Conservation (phyloP, 2,113 vertebrate species). For the Urocynchramus pylzowi region DNA sequence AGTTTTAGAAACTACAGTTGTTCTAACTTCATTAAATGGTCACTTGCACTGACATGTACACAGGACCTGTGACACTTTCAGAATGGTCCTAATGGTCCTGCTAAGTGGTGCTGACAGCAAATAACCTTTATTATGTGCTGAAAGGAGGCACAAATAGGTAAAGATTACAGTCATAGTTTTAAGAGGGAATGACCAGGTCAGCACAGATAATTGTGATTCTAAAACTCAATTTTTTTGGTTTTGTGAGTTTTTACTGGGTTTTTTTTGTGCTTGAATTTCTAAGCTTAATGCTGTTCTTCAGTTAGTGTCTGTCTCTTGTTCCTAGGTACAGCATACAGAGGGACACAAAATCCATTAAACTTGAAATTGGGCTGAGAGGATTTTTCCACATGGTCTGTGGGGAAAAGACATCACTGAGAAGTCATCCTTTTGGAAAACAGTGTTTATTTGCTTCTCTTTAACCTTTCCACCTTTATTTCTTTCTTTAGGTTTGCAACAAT, state of each 20-base stretch:
- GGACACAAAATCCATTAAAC: background rate
- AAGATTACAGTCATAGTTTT: background rate
- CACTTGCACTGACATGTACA: accelerated
- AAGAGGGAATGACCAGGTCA: background rate
- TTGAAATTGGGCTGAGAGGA: background rate
- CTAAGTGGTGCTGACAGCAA: background rate
- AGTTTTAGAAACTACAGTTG: background rate
- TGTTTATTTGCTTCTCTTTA: background rate
- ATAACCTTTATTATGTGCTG: background rate
- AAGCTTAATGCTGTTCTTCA: background rate
- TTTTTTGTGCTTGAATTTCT: background rate
- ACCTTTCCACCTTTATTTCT: background rate
- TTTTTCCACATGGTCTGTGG: background rate
- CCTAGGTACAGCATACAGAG: background rate
- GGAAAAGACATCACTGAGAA: background rate
- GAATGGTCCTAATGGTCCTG: background rate
- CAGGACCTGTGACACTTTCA: background rate
- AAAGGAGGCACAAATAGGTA: background rate
- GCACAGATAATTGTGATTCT: background rate
- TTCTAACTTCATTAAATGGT: background rate
- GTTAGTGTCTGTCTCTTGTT: background rate
- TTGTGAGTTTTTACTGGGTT: background rate
- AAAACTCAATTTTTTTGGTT: background rate
- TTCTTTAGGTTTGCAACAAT: conserved; percentile 39
- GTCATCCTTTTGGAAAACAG: background rate